phyloP scores from a whole-genome alignment of 2,888 invertebrate genomes.

The Nomada fabriciana region DNA sequence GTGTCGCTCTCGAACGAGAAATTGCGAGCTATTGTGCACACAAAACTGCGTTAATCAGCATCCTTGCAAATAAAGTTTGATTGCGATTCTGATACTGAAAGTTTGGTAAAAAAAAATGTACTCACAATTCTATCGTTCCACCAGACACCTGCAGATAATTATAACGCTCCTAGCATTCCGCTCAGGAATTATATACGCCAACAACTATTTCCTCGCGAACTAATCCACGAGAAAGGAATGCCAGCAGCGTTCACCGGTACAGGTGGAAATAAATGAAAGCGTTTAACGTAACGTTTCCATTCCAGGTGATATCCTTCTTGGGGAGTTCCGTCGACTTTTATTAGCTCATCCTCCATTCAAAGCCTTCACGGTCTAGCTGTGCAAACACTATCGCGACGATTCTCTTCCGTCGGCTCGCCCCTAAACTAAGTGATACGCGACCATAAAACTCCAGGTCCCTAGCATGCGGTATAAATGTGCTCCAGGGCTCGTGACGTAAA shows the following conservation, averaged over 20 bases:
- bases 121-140: too few relatives aligned
- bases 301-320: constrained; percentile 14
- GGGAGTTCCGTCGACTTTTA: constrained; percentile 4
- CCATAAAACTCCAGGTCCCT: not conserved
- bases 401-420: constrained; percentile 8
- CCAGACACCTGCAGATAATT: too few relatives aligned
- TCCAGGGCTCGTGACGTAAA: constrained; percentile 12
- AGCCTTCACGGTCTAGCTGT: not conserved
- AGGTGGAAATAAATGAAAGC: constrained; percentile 17
- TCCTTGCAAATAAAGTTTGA: too few relatives aligned
- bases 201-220: not conserved
- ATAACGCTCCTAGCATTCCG: too few relatives aligned
- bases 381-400: constrained; percentile 30
- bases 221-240: not conserved
- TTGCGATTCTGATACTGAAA: too few relatives aligned
- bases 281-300: constrained; percentile 22
- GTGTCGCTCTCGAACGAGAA: constrained; percentile 13
- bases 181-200: not conserved
- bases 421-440: constrained; percentile 21
- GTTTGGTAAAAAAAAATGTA: too few relatives aligned
- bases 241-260: not conserved
- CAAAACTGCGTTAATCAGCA: too few relatives aligned
- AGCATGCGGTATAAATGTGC: constrained; percentile 13
- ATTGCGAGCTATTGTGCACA: constrained; percentile 32
- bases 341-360: constrained; percentile 3